Evolutionary conservation across 2,888 invertebrate genomes (phyloP).

Genomic region (Suillia variegata): DNA sequence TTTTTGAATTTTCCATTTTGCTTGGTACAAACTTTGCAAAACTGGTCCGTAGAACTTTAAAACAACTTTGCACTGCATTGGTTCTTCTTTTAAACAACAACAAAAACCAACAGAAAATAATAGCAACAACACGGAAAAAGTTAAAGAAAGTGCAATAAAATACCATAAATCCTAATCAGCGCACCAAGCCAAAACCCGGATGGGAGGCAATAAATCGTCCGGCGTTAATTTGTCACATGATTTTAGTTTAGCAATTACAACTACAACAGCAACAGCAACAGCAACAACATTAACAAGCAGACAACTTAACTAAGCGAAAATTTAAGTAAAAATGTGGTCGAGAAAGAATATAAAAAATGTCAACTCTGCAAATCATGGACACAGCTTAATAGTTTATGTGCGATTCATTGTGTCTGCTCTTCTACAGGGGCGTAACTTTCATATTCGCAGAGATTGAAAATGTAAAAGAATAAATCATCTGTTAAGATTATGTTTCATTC

Average conservation of each 20-base stretch:
- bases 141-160: not conserved
- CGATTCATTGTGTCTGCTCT: not conserved
- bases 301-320: slow-evolving; percentile 27
- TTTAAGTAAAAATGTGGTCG: slow-evolving; percentile 30
- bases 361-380: slow-evolving; percentile 34
- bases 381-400: slow-evolving; percentile 3
- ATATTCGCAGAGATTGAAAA: too few relatives aligned
- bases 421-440: too few relatives aligned
- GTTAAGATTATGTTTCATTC: too few relatives aligned
- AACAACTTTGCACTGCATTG: too few relatives aligned
- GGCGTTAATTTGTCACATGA: slow-evolving; percentile 56
- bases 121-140: too few relatives aligned
- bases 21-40: too few relatives aligned
- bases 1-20: too few relatives aligned
- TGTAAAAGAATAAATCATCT: too few relatives aligned
- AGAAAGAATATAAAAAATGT: slow-evolving; percentile 25
- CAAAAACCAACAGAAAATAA: too few relatives aligned
- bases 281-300: slow-evolving; percentile 28
- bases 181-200: slow-evolving; percentile 19
- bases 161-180: slow-evolving; percentile 1
- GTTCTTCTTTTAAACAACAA: too few relatives aligned
- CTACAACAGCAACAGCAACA: slow-evolving; percentile 30
- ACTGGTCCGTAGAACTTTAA: too few relatives aligned
- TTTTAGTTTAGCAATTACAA: slow-evolving; percentile 54
- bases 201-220: slow-evolving; percentile 53